Evolutionary conservation across 2,797 vertebrate species (phyloP), one percentile per base, ranked within the genome.

Genomic region (Synanceia verrucosa): DNA sequence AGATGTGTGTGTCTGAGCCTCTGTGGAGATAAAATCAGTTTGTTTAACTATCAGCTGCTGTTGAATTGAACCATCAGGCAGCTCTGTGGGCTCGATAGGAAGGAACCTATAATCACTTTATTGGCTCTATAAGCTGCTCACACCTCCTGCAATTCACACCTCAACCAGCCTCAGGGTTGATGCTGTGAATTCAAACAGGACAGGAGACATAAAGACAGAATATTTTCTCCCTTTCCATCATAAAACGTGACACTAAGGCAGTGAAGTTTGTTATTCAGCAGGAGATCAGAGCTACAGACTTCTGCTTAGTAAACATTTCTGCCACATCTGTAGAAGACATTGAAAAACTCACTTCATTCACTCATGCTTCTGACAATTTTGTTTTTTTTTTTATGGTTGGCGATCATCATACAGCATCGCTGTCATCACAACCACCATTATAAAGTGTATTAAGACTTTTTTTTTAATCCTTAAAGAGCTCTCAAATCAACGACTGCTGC

Each of bases 61-160:
- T 21, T 60, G 24, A 50, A 65, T 18, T 26, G 36, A 70, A 59
- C 12, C 0, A 13, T 47, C 56, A 33, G 18, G 50, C 62, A 36
- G 61, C 50, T 62, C 53, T 13, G 46, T 7, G 44, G 47, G 33
- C 47, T 14, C 52, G 75, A 82, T 73, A 71, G 70, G 77, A 81
- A 73, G 81, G 60, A 81, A 56, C 73, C 65, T 36, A 71, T 80
- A 73, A 86, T 88, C 50, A 66, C 78, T 86, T 88, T 81, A 89
- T 78, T 82, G 83, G 57, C 74, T 76, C 76, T 7, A 12, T 66
- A 58, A 79, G 79, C 74, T 76, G 26, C 57, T 85, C 79, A 66
- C 86, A 73, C 84, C 64, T 63, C 71, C 62, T 73, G 36, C 59
- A 61, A 14, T 60, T 84, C 80, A 79, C 85, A 86, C 83, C 69